These are phyloP conservation scores for Chloroclysta siterata DNA, from an alignment of 2,888 invertebrate genomes.

Conservation along the genomic window DNA sequence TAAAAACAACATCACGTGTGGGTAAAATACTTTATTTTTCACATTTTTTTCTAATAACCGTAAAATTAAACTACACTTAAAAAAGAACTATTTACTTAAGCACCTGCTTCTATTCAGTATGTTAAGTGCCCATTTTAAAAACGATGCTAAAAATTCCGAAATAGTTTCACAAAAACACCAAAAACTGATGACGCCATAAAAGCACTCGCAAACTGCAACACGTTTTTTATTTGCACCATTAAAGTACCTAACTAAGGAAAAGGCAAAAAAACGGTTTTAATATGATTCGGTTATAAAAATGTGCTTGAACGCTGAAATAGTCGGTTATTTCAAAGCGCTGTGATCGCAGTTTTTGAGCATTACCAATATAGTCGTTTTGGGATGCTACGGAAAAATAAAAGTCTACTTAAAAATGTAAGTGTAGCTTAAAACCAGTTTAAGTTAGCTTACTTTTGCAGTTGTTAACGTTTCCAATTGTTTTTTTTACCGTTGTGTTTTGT, in stretches of 20 bases:
- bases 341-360: constrained; percentile 44
- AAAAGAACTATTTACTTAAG: background rate
- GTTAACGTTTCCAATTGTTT: background rate
- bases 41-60: background rate
- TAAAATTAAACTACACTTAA: background rate
- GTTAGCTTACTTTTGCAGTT: background rate
- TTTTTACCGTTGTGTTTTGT: too few species aligned
- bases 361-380: constrained; percentile 15
- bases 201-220: constrained; percentile 16
- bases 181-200: constrained; percentile 25
- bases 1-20: too few species aligned
- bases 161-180: constrained; percentile 16
- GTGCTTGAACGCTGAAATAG: constrained; percentile 53
- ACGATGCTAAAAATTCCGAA: constrained; percentile 1
- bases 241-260: constrained; percentile 11
- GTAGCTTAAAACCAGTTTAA: too few species aligned
- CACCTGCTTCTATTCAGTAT: background rate
- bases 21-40: too few species aligned
- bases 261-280: constrained; percentile 32
- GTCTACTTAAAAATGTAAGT: background rate
- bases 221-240: constrained; percentile 23
- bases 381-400: background rate
- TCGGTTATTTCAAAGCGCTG: constrained; percentile 54
- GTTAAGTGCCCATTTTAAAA: constrained; percentile 15
- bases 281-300: constrained; percentile 54